A percentile compares a stretch with the other conserved stretches of the same genome.
phyloP scores from a whole-genome alignment of 1,140 invertebrate species.

The Atta colombica region DNA sequence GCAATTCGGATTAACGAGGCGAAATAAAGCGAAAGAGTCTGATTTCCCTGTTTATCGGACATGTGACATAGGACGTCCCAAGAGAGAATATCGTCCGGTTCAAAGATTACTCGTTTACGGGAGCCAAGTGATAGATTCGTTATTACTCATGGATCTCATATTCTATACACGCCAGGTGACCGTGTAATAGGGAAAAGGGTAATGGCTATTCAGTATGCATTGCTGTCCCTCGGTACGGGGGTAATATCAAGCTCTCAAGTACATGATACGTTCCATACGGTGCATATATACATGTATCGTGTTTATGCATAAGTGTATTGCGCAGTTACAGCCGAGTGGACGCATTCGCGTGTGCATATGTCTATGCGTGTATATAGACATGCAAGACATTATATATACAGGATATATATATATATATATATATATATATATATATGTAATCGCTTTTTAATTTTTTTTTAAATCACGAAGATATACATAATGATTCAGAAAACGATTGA shows the following conservation, averaged over 20 bases:
- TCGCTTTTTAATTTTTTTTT: no score
- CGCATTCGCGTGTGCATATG: slow-evolving; percentile 59
- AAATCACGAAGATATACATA: not conserved
- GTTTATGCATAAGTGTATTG: slow-evolving; percentile 41
- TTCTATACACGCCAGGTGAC: slow-evolving; percentile 82
- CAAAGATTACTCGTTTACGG: slow-evolving; percentile 60
- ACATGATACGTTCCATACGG: slow-evolving; percentile 79
- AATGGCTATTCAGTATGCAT: slow-evolving; percentile 86
- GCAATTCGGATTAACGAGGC: not conserved
- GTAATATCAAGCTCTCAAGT: slow-evolving; percentile 80
- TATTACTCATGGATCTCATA: slow-evolving; percentile 82
- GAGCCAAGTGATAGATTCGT: slow-evolving; percentile 81
- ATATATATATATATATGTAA: no score
- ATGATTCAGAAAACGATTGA: not conserved
- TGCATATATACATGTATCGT: slow-evolving; percentile 63
- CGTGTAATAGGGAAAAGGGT: slow-evolving; percentile 83
- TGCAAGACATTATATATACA: slow-evolving; percentile 29
- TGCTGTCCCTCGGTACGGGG: slow-evolving; percentile 81
- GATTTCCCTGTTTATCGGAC: not conserved
- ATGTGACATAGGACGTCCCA: not conserved
- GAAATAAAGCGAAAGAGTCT: not conserved
- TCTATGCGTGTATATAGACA: slow-evolving; percentile 6
- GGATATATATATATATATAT: not conserved
- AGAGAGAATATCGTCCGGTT: not conserved
- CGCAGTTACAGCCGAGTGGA: slow-evolving; percentile 61